A percentile compares a stretch with the other conserved stretches of the same genome.
phyloP scores from a whole-genome alignment of 2,888 invertebrate species.

The Hydraecia micacea region DNA sequence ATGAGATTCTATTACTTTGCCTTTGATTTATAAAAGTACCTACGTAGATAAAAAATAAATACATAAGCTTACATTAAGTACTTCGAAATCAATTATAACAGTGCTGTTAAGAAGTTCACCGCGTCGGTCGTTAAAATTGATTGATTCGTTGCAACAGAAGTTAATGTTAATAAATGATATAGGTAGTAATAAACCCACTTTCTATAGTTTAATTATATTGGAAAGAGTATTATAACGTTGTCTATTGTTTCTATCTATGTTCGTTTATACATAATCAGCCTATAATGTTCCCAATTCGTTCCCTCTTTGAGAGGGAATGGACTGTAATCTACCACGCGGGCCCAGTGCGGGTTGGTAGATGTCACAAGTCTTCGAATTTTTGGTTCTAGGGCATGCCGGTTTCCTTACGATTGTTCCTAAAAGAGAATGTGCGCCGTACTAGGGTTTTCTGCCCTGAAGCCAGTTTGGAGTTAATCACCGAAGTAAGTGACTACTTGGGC shows the following conservation, averaged over 20 bases:
- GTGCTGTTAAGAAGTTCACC: slow-evolving; percentile 2
- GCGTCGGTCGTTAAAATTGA: slow-evolving; percentile 11
- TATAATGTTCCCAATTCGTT: neutral
- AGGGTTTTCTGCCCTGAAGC: too few relatives aligned
- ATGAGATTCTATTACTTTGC: too few relatives aligned
- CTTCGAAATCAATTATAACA: slow-evolving; percentile 18
- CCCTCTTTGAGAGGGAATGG: neutral
- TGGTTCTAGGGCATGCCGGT: neutral
- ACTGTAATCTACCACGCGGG: neutral
- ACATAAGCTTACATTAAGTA: neutral
- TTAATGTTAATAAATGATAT: slow-evolving; percentile 3
- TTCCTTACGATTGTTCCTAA: too few relatives aligned
- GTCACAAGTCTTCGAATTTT: neutral
- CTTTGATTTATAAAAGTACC: too few relatives aligned
- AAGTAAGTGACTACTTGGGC: too few relatives aligned
- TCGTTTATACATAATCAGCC: neutral
- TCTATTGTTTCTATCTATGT: neutral
- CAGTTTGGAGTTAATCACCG: too few relatives aligned
- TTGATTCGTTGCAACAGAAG: slow-evolving; percentile 21
- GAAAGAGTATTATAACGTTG: neutral
- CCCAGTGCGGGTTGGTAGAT: neutral
- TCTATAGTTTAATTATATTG: neutral
- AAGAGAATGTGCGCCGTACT: too few relatives aligned
- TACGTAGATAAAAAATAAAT: neutral
- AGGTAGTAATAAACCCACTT: slow-evolving; percentile 34